Evolutionary conservation across 2,113 vertebrate genomes (phyloP).

Genomic region (Rhynchopsitta pachyrhyncha): DNA sequence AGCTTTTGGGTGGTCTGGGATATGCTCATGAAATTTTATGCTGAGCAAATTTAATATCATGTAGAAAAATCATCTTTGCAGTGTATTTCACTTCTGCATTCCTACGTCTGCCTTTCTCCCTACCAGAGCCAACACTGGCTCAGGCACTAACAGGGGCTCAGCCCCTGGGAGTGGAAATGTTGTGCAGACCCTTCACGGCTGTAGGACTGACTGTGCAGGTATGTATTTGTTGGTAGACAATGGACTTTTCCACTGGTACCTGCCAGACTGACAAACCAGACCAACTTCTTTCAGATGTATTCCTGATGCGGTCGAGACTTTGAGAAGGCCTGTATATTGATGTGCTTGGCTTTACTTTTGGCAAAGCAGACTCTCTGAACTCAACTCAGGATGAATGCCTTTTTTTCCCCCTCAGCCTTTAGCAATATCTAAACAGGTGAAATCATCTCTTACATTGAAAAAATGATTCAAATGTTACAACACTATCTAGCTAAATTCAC

Average conservation of each 20-base stretch:
- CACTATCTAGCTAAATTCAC: constrained; percentile 22
- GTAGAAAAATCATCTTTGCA: background rate
- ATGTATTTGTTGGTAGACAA: background rate
- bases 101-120: background rate
- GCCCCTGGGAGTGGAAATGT: background rate
- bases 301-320: constrained; percentile 22
- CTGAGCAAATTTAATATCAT: background rate
- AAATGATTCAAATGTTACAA: constrained; percentile 53
- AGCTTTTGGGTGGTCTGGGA: constrained; percentile 39
- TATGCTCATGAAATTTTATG: constrained; percentile 10
- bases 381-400: constrained; percentile 2
- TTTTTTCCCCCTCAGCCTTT: constrained; percentile 32
- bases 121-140: background rate
- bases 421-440: constrained; percentile 60
- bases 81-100: constrained; percentile 1
- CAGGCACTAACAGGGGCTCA: background rate
- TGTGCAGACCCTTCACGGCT: background rate
- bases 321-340: constrained; percentile 12
- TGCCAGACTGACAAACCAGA: constrained; percentile 46
- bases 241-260: constrained; percentile 5
- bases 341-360: constrained; percentile 51
- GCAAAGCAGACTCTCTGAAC: constrained; percentile 48
- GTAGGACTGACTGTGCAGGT: background rate
- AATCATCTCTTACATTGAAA: constrained; percentile 48
- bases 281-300: constrained; percentile 4